A percentile compares a stretch with the other conserved stretches of the same genome.
phyloP scores from a whole-genome alignment of 2,888 invertebrate genomes.

The Drosophila neotestacea region DNA sequence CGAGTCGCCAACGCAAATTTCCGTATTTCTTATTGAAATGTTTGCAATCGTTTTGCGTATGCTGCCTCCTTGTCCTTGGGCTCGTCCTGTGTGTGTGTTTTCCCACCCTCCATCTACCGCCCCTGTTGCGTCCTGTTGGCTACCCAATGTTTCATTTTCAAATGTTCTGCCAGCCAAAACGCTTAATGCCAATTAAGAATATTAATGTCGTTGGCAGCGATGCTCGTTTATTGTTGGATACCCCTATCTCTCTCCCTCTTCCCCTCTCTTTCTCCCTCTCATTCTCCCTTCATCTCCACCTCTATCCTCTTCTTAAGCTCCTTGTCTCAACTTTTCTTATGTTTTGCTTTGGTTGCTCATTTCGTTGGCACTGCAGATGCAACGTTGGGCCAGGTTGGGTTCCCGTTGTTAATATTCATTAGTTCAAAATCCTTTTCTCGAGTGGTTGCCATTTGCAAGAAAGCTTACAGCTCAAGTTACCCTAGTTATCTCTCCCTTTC shows the following conservation, averaged over 20 bases:
- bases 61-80: conserved; percentile 20
- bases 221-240: conserved; percentile 48
- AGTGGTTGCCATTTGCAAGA: conserved; percentile 52
- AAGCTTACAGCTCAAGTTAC: conserved; percentile 55
- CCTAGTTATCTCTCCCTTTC: conserved; percentile 14
- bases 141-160: conserved; percentile 39
- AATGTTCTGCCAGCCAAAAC: conserved; percentile 43
- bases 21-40: conserved; percentile 54
- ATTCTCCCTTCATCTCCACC: neutral
- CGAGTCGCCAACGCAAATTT: conserved; percentile 38
- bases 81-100: neutral
- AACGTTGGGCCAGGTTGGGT: conserved; percentile 6
- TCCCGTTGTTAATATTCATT: conserved; percentile 72
- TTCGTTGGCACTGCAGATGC: conserved; percentile 12
- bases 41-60: conserved; percentile 36
- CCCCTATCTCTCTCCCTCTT: neutral
- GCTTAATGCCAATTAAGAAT: conserved; percentile 77
- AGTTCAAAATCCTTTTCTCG: conserved; percentile 69
- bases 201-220: conserved; percentile 71
- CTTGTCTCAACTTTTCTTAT: conserved; percentile 2
- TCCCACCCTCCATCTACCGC: neutral
- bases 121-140: conserved; percentile 8
- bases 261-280: neutral
- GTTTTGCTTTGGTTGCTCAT: conserved; percentile 7
- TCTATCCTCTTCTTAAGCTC: neutral